Conservation (phyloP, 2,888 invertebrate species). For the Anaspis maculata region DNA sequence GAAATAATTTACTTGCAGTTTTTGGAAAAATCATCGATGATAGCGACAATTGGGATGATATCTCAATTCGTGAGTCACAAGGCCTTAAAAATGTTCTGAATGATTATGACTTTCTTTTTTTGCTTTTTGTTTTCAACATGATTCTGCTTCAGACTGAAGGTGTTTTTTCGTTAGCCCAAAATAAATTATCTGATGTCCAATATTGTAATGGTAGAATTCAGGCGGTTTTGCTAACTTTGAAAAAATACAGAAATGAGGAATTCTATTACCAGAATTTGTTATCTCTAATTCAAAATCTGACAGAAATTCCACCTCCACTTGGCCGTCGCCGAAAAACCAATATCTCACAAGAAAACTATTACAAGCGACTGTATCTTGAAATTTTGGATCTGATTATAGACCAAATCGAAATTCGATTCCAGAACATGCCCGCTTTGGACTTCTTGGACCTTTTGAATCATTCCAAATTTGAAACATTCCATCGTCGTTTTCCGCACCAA, state of each 20-base stretch:
- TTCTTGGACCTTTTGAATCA: constrained; percentile 7
- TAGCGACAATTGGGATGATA: constrained; percentile 6
- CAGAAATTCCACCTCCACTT: too few species aligned
- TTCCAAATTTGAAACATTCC: constrained; percentile 4
- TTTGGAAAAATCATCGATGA: constrained; percentile 11
- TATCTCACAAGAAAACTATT: constrained; percentile 2
- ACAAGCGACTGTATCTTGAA: constrained; percentile 2
- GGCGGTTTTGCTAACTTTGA: constrained; percentile 4
- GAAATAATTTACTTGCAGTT: constrained; percentile 4
- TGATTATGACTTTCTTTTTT: constrained; percentile 10
- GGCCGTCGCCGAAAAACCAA: constrained; percentile 5
- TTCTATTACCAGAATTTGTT: too few species aligned
- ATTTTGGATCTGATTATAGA: constrained; percentile 7
- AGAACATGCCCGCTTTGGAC: constrained; percentile 2
- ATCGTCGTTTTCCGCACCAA: constrained; percentile 6
- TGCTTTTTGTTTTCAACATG: constrained; percentile 8
- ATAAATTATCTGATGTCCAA: too few species aligned
- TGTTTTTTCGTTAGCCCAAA: constrained; percentile 10
- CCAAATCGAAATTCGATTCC: too few species aligned
- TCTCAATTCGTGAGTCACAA: constrained; percentile 9
- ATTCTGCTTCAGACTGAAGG: constrained; percentile 10
- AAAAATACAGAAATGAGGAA: constrained; percentile 5
- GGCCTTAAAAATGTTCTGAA: constrained; percentile 8
- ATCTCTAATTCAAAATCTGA: constrained; percentile 2
- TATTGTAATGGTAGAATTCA: too few species aligned